Evolutionary conservation across 2,113 vertebrate genomes (phyloP).

Genomic region (Cryptotis parvus): DNA sequence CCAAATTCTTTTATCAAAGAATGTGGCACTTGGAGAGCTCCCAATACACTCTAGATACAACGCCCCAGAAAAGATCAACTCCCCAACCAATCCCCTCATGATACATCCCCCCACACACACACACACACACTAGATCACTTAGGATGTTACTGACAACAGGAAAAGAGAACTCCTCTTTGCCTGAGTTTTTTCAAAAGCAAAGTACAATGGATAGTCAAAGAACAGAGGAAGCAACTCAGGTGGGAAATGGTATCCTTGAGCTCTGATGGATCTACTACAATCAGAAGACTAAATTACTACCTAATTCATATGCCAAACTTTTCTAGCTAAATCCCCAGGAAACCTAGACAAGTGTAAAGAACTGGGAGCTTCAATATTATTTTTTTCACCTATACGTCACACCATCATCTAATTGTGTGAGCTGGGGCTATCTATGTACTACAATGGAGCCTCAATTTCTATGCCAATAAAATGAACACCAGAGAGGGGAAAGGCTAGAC

Average conservation of each 20-base stretch:
- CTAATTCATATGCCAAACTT: slow-evolving; percentile 64
- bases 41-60: too few species aligned
- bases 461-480: slow-evolving; percentile 68
- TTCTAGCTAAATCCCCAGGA: background rate
- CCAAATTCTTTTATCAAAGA: too few species aligned
- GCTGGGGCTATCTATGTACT: slow-evolving; percentile 42
- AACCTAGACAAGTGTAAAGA: slow-evolving; percentile 60
- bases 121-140: too few species aligned
- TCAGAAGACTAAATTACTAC: slow-evolving; percentile 63
- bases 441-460: slow-evolving; percentile 74
- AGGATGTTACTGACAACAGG: background rate
- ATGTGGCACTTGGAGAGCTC: too few species aligned
- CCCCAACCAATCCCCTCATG: background rate
- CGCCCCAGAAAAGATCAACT: background rate
- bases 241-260: slow-evolving; percentile 2
- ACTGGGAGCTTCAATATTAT: slow-evolving; percentile 57
- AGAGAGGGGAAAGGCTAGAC: slow-evolving; percentile 34
- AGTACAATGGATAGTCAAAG: background rate
- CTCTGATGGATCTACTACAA: background rate
- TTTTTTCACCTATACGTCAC: slow-evolving; percentile 68
- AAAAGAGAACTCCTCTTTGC: background rate
- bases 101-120: too few species aligned
- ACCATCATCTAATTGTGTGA: slow-evolving; percentile 35
- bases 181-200: slow-evolving; percentile 47
- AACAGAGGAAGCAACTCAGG: background rate